Evolutionary conservation across 1,140 invertebrate genomes (phyloP).

Genomic region (Brachionus sp.): DNA sequence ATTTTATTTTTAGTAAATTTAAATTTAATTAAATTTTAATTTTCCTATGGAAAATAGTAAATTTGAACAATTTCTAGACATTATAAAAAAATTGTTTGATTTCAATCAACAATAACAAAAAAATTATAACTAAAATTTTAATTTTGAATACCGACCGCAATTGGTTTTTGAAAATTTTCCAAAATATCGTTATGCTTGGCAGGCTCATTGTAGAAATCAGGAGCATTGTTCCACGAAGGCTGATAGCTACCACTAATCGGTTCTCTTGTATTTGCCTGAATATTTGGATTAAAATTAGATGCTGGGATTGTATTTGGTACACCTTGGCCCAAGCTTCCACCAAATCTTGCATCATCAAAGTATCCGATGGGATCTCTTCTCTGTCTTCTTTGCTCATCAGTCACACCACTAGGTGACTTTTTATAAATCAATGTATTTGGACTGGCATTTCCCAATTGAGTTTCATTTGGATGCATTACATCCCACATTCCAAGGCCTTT

Average conservation of each 20-base stretch:
- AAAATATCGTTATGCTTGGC: neutral
- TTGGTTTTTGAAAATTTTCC: slow-evolving; percentile 24
- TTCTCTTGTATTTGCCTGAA: slow-evolving; percentile 8
- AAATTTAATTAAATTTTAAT: neutral
- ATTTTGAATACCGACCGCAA: neutral
- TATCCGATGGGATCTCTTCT: slow-evolving; percentile 34
- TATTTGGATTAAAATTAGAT: neutral
- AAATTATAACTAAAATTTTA: neutral
- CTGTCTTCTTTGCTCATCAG: slow-evolving; percentile 13
- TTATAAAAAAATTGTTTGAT: neutral
- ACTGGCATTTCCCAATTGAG: neutral
- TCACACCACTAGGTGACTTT: neutral
- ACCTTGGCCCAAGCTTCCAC: neutral
- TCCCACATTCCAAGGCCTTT: slow-evolving; percentile 15
- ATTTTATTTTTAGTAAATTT: neutral
- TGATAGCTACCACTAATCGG: neutral
- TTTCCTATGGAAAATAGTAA: slow-evolving; percentile 13
- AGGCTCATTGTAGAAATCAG: neutral
- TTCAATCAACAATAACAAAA: slow-evolving; percentile 14
- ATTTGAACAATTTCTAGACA: neutral
- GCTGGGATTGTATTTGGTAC: neutral
- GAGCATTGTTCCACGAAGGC: neutral
- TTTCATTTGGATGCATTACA: slow-evolving; percentile 31
- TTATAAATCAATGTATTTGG: slow-evolving; percentile 15
- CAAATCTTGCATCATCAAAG: slow-evolving; percentile 18